Evolutionary conservation across 1,140 invertebrate species (phyloP).

Genomic region (Trachymyrmex septentrionalis): DNA sequence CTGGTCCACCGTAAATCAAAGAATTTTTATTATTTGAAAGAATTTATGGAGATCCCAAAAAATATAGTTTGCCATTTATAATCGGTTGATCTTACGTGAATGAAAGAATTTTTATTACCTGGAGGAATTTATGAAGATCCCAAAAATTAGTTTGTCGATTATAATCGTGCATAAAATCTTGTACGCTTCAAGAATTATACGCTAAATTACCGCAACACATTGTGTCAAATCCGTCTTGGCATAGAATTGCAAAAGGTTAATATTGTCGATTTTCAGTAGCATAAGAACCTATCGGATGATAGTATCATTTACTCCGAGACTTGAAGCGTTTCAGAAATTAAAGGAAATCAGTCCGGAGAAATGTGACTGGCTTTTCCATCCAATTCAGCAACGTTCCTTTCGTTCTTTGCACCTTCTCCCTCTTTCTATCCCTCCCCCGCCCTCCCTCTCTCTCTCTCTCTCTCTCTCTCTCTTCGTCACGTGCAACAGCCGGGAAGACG

Average conservation of each 20-base stretch:
- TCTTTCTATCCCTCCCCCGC: neutral
- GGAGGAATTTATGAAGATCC: neutral
- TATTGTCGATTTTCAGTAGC: neutral
- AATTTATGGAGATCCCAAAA: neutral
- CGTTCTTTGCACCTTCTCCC: slow-evolving; percentile 66
- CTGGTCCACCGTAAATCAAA: neutral
- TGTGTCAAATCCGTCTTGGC: neutral
- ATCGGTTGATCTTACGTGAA: neutral
- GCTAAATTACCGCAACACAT: neutral
- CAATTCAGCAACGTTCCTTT: slow-evolving; percentile 77
- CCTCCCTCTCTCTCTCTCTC: slow-evolving; percentile 43
- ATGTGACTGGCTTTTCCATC: slow-evolving; percentile 78
- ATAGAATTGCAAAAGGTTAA: neutral
- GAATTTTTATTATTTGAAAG: neutral
- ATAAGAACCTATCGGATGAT: neutral
- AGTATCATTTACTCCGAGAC: slow-evolving; percentile 21
- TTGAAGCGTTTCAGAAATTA: slow-evolving; percentile 41
- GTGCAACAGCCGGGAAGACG: slow-evolving; percentile 64
- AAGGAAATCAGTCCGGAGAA: slow-evolving; percentile 41
- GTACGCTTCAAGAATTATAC: neutral
- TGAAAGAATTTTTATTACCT: neutral
- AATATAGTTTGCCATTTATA: neutral
- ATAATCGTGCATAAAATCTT: neutral
- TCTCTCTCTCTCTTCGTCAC: slow-evolving; percentile 43
- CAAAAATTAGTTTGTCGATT: neutral